Conservation (phyloP, 2,888 invertebrate genomes). For the Salticus scenicus region DNA sequence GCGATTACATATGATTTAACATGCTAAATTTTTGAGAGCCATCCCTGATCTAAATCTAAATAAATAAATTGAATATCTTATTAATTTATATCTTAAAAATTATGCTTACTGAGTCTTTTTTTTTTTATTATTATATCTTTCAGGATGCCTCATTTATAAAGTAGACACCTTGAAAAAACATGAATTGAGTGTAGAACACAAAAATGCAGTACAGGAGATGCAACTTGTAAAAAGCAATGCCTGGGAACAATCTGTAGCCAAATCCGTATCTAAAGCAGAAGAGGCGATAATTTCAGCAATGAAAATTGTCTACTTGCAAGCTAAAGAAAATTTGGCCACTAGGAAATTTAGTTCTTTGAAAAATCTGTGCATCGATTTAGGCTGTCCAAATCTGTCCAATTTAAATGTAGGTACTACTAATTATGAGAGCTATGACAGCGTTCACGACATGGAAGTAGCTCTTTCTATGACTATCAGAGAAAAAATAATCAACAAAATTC, state of each 20-base stretch:
- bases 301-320: constrained; percentile 4
- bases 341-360: constrained; percentile 7
- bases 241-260: not conserved
- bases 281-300: not conserved
- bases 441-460: not conserved
- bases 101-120: too few relatives aligned
- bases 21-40: too few relatives aligned
- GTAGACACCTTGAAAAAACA: too few relatives aligned
- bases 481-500: not conserved
- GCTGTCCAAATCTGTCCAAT: not conserved
- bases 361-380: not conserved
- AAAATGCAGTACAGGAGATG: too few relatives aligned
- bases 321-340: constrained; percentile 1
- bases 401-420: not conserved
- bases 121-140: too few relatives aligned
- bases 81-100: too few relatives aligned
- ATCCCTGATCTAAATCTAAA: too few relatives aligned
- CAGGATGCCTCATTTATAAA: too few relatives aligned
- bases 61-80: too few relatives aligned
- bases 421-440: constrained; percentile 13
- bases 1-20: too few relatives aligned
- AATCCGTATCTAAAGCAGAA: constrained; percentile 4
- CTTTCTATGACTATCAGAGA: not conserved
- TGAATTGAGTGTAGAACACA: too few relatives aligned
- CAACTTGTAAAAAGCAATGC: too few relatives aligned